phyloP scores from a whole-genome alignment of 2,888 invertebrate genomes.

The Dasypolia templi region DNA sequence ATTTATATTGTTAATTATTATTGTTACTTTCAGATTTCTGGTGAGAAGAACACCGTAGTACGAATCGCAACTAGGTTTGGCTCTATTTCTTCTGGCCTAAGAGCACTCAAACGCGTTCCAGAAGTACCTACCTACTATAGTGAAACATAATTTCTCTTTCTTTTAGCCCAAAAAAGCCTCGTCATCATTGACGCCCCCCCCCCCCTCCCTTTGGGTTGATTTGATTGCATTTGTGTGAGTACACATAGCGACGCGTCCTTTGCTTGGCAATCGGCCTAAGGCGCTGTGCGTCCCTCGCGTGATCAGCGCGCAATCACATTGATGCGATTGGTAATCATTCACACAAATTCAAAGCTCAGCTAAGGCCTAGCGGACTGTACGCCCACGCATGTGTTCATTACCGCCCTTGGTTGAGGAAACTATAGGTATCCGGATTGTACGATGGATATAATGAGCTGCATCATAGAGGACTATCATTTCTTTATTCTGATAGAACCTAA shows the following conservation, averaged over 20 bases:
- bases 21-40: too few relatives aligned
- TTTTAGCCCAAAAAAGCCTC: not conserved
- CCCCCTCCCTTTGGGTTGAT: not conserved
- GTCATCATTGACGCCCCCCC: not conserved
- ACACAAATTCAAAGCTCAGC: too few relatives aligned
- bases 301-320: too few relatives aligned
- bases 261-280: too few relatives aligned
- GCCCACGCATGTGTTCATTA: not conserved
- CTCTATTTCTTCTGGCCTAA: not conserved
- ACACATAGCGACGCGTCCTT: too few relatives aligned
- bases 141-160: not conserved
- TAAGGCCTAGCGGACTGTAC: too few relatives aligned
- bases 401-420: not conserved
- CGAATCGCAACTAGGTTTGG: too few relatives aligned
- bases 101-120: not conserved
- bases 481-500: not conserved
- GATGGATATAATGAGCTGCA: not conserved
- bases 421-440: not conserved
- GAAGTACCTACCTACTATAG: not conserved
- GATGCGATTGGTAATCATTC: too few relatives aligned
- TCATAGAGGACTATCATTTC: constrained; percentile 5
- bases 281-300: too few relatives aligned
- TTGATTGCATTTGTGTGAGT: too few relatives aligned
- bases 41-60: not conserved
- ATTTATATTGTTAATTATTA: not conserved